phyloP scores from a whole-genome alignment of 2,888 invertebrate species.

The Koerneria pararmatus region DNA sequence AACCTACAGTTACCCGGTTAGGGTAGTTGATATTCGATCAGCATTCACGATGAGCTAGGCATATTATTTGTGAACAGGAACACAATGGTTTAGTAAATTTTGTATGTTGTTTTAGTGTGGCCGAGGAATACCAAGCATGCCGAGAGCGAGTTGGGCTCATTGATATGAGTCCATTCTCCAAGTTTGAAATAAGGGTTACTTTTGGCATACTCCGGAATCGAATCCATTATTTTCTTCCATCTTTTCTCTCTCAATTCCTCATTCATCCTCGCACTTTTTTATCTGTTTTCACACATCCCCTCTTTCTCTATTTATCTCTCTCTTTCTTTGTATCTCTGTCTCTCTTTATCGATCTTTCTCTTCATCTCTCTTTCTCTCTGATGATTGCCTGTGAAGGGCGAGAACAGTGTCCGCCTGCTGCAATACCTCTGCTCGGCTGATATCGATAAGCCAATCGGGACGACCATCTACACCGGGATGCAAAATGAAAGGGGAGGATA shows the following conservation, averaged over 20 bases:
- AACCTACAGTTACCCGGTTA: background rate
- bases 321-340: too few species aligned
- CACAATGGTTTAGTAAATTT: too few species aligned
- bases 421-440: slow-evolving; percentile 93
- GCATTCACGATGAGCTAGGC: too few species aligned
- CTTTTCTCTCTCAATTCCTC: background rate
- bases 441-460: slow-evolving; percentile 85
- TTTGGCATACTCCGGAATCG: background rate
- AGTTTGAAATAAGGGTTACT: slow-evolving; percentile 83
- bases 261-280: too few species aligned
- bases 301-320: too few species aligned
- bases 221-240: slow-evolving; percentile 13
- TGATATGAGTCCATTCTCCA: slow-evolving; percentile 95
- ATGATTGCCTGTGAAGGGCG: slow-evolving; percentile 34
- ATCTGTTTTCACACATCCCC: too few species aligned
- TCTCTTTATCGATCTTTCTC: too few species aligned
- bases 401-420: slow-evolving; percentile 80
- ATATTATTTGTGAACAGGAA: too few species aligned
- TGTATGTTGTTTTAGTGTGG: slow-evolving; percentile 75
- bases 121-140: slow-evolving; percentile 85
- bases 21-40: too few species aligned
- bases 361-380: background rate
- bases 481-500: slow-evolving; percentile 90
- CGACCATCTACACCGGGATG: slow-evolving; percentile 95
- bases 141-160: slow-evolving; percentile 85